Evolutionary conservation across 2,888 invertebrate genomes (phyloP), one percentile per base, ranked within the genome.

Genomic region (Lasioglossum leucozonium): DNA sequence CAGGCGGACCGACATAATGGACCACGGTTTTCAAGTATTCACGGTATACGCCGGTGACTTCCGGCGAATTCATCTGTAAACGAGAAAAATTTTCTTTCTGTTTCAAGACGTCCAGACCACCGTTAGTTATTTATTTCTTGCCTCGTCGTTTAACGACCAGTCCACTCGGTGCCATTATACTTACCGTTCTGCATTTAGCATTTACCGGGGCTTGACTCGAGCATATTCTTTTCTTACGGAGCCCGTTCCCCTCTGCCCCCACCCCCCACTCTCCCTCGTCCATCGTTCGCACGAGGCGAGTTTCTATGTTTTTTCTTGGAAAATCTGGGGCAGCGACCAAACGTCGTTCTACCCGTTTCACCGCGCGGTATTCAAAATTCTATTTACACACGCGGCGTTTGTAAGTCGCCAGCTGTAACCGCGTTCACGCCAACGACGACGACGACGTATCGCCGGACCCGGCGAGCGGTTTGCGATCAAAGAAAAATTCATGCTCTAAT

Each of bases 351-450:
- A 72, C 65, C 71, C 58, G 34, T 75, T 82, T 16, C 72, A 58
- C 40, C 75, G 81, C 34, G 58, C 72, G 81, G 72, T 87, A 90
- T 90, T 91, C 88, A 88, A 86, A 90, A 34, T 90, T 89, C 77
- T 86, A 83, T 87, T 90, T 90, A 83, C 83, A 79, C 79, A 69
- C 71, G 44, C 65, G 30, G 30, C 26, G 40, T 69, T 67, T 55
- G 8, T 18, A 51, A 40, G 40, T 30, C 40, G 37, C 11, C 8
- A 13, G 72, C 72, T 22, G 34, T 51, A 51, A 72, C 16, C 34
- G 3, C 10, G 34, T 65, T 34, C 34, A 34, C 65, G 34, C 6
- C 34, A 5, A n/a, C n/a, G n/a, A n/a, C n/a, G n/a, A n/a, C n/a
- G 34, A 5, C 58, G 5, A 16, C 58, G 58, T 26, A 58, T 58